Evolutionary conservation across 2,113 vertebrate species (phyloP).

Genomic region (Podarcis cretensis): DNA sequence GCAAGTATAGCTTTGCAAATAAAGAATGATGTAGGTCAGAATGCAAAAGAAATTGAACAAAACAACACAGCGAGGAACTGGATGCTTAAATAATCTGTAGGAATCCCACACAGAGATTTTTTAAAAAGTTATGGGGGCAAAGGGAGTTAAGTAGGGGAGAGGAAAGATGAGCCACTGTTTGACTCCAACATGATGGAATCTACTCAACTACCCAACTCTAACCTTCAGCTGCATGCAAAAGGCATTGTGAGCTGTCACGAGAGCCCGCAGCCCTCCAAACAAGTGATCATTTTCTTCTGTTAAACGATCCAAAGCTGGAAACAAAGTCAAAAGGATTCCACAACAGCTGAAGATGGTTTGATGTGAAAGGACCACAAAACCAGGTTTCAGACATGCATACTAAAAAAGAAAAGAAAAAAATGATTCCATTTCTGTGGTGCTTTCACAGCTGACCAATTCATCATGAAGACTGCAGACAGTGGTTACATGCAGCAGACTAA

Average conservation of each 20-base stretch:
- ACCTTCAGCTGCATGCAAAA: background rate
- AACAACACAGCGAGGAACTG: conserved; percentile 65
- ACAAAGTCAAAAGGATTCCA: background rate
- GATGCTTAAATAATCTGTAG: conserved; percentile 55
- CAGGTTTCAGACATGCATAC: background rate
- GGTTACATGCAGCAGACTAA: conserved; percentile 1
- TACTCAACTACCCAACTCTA: conserved; percentile 3
- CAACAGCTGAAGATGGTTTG: background rate
- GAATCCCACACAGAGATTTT: conserved; percentile 34
- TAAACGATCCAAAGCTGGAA: background rate
- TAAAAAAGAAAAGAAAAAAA: background rate
- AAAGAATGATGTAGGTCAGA: conserved; percentile 83
- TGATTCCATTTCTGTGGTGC: background rate
- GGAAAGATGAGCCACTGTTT: background rate
- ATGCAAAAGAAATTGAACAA: conserved; percentile 74
- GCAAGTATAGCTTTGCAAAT: conserved; percentile 82
- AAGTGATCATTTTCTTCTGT: background rate
- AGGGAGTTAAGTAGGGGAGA: background rate
- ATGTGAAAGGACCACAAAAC: background rate
- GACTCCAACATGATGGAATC: background rate
- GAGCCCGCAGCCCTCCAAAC: background rate
- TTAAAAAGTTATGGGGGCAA: background rate
- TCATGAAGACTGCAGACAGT: background rate
- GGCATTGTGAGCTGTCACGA: background rate
- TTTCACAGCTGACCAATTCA: conserved; percentile 8